Evolutionary conservation across 2,797 vertebrate species (phyloP), one percentile per base, ranked within the genome.

Genomic region (Malurus splendens): DNA sequence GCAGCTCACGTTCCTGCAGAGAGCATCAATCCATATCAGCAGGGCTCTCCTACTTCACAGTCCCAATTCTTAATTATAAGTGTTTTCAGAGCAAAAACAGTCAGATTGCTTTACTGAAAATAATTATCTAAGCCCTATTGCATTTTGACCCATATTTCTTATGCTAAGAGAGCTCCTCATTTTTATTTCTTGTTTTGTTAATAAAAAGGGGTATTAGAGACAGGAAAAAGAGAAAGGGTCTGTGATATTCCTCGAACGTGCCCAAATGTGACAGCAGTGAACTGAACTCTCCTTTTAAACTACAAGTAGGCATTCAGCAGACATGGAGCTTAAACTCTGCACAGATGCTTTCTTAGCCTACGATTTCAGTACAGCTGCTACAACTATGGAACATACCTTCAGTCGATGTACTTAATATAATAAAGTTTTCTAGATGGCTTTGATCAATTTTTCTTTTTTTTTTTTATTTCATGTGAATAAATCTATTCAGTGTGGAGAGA

Each of bases 21-120:
- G 55, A 87, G 42, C 73, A 87, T 93, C 68, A 91, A 78, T 65
- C 61, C 51, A 54, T n/a, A 89, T 44, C 84, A 95, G 90, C 71
- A 80, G 90, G 86, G 16, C 51, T 89, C 75, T 76, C 62, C 50
- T 77, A 19, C 72, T 85, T 92, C 87, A 90, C 60, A 82, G 36
- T 36, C 36, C 42, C 19, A 82, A 41, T 57, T 80, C 68, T 71
- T 74, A 67, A 39, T 59, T 72, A 17, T 61, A 73, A 93, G 48
- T 70, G 33, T 77, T 87, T 88, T 91, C 68, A 85, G 84, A 90
- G 73, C 24, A 66, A 82, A 87, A 79, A 3, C 52, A 81, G 61
- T 11, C 42, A 70, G 65, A 39, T 36, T 54, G 39, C 50, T 85
- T 87, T 61, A 36, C 67, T 66, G 51, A 92, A 92, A 91, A 56